phyloP scores from a whole-genome alignment of 2,888 invertebrate species.

The Nudaria mundana region DNA sequence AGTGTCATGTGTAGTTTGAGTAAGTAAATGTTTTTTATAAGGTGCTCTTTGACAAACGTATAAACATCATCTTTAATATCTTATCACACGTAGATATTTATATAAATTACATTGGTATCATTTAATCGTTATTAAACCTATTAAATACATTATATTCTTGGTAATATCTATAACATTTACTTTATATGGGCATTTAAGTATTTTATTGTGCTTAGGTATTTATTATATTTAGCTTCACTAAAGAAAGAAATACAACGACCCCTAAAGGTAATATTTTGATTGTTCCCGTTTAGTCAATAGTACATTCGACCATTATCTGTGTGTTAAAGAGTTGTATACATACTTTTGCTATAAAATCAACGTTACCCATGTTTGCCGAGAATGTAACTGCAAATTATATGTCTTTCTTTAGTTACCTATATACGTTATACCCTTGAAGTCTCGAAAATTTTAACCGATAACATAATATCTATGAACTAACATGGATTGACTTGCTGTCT shows the following conservation, averaged over 20 bases:
- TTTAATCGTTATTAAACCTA: constrained; percentile 17
- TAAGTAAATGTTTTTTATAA: constrained; percentile 29
- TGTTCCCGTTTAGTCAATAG: constrained; percentile 42
- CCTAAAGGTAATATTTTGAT: constrained; percentile 37
- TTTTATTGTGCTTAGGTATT: constrained; percentile 38
- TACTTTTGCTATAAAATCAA: constrained; percentile 11
- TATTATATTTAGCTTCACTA: constrained; percentile 34
- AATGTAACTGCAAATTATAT: constrained; percentile 39
- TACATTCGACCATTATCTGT: constrained; percentile 20
- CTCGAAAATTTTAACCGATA: constrained; percentile 39
- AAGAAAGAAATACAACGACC: constrained; percentile 51
- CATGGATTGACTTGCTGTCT: constrained; percentile 57
- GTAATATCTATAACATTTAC: constrained; percentile 23
- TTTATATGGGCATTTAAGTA: constrained; percentile 37
- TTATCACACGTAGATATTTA: constrained; percentile 8
- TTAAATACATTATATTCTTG: constrained; percentile 22
- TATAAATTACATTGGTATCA: constrained; percentile 13
- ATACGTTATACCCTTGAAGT: too few relatives aligned
- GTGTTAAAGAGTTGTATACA: not conserved
- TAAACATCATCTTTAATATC: too few relatives aligned
- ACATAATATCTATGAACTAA: constrained; percentile 34
- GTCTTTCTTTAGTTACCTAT: constrained; percentile 48
- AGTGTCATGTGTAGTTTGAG: too few relatives aligned
- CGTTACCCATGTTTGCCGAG: constrained; percentile 11
- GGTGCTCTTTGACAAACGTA: constrained; percentile 26